These are phyloP conservation scores for Plotosus lineatus DNA, from an alignment of 2,113 vertebrate species.

Conservation along the genomic window DNA sequence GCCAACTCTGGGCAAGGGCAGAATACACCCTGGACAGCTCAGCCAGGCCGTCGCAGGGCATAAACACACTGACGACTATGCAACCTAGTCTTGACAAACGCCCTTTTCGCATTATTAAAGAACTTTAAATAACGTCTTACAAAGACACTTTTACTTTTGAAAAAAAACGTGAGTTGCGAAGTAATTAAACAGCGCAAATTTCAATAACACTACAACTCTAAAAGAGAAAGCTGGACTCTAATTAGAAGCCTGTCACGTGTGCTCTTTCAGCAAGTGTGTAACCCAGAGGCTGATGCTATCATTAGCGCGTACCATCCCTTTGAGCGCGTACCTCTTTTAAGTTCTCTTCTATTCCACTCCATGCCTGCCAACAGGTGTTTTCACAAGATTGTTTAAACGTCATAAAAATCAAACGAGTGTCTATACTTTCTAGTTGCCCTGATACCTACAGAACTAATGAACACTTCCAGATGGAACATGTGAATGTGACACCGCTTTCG, in stretches of 20 bases:
- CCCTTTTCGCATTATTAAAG: slow-evolving; percentile 11
- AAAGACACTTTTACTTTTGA: slow-evolving; percentile 39
- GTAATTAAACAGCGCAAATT: slow-evolving; percentile 64
- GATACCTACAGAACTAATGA: slow-evolving; percentile 46
- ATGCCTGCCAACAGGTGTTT: slow-evolving; percentile 67
- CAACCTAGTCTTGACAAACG: no score
- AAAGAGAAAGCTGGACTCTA: slow-evolving; percentile 60
- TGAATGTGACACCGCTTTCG: slow-evolving; percentile 30
- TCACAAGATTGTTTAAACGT: slow-evolving; percentile 54
- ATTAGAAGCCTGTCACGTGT: slow-evolving; percentile 68
- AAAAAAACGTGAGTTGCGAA: slow-evolving; percentile 52
- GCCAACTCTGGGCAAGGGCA: no score
- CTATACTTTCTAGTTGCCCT: slow-evolving; percentile 31
- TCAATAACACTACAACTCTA: slow-evolving; percentile 52
- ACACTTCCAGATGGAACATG: slow-evolving; percentile 41
- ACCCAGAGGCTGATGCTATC: slow-evolving; percentile 62
- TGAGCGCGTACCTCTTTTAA: slow-evolving; percentile 66
- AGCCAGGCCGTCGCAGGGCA: no score
- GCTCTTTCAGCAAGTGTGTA: slow-evolving; percentile 60
- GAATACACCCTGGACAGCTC: no score
- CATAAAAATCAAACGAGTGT: slow-evolving; percentile 51
- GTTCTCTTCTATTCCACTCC: slow-evolving; percentile 51
- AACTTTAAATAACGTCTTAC: slow-evolving; percentile 14
- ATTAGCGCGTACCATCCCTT: slow-evolving; percentile 66
- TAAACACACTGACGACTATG: no score